Evolutionary conservation across 2,888 invertebrate species (phyloP).

Genomic region (Tiliacea citrago): DNA sequence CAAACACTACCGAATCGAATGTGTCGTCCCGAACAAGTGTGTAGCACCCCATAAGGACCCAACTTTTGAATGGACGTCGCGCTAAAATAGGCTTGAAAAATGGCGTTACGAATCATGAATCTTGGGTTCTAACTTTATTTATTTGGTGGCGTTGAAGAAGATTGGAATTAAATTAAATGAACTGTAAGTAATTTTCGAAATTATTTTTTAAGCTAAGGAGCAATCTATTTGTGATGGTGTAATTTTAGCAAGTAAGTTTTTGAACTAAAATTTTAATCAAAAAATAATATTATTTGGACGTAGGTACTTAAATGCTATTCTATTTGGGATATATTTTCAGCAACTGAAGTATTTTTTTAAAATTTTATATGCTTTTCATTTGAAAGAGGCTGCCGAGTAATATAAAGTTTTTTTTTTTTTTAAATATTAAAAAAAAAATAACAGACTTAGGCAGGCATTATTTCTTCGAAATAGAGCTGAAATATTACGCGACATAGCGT

Average conservation of each 20-base stretch:
- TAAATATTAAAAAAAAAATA: not conserved
- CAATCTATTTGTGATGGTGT: conserved; percentile 42
- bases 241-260: conserved; percentile 15
- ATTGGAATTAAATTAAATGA: conserved; percentile 63
- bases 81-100: conserved; percentile 50
- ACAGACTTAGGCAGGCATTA: not conserved
- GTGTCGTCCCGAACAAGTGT: not conserved
- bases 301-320: not conserved
- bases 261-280: conserved; percentile 1
- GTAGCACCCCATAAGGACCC: conserved; percentile 14
- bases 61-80: conserved; percentile 43
- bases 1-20: not conserved
- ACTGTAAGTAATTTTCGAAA: conserved; percentile 53
- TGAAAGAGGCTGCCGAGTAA: not conserved
- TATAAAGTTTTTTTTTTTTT: too few species aligned
- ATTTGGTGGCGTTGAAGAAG: conserved; percentile 37
- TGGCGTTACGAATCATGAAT: conserved; percentile 52
- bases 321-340: conserved; percentile 10
- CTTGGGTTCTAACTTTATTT: conserved; percentile 52
- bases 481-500: conserved; percentile 4
- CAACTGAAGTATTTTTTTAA: not conserved
- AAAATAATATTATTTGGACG: not conserved
- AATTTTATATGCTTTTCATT: not conserved
- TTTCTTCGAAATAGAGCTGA: conserved; percentile 7
- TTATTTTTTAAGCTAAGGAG: conserved; percentile 41